Conservation (phyloP, 30 jellyfish, hydroid and myxozoan species). For the Chironex yamaguchii region DNA sequence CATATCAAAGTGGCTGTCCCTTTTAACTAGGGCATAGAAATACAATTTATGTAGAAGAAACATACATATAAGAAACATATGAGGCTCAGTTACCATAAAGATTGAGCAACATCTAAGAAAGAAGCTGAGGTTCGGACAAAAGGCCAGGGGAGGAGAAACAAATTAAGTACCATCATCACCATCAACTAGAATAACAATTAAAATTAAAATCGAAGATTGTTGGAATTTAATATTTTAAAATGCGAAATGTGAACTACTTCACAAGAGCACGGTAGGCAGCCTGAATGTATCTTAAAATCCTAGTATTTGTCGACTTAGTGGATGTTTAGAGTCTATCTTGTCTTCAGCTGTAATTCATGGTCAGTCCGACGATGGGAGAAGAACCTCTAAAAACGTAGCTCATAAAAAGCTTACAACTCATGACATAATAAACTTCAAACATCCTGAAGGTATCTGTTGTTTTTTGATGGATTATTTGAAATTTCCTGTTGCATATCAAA, state of each 20-base stretch:
- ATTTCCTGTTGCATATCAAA: not conserved
- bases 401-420: too few relatives aligned
- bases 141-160: not conserved
- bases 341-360: too few relatives aligned
- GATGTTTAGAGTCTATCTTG: too few relatives aligned
- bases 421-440: too few relatives aligned
- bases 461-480: not conserved
- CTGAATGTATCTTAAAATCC: not conserved
- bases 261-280: not conserved
- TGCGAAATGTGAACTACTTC: not conserved
- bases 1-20: too few relatives aligned
- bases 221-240: not conserved
- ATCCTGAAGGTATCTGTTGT: too few relatives aligned
- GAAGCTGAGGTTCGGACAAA: not conserved
- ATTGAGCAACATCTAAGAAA: not conserved
- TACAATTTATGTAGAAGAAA: not conserved
- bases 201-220: not conserved
- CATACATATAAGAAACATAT: not conserved
- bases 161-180: not conserved
- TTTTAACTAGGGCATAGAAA: too few relatives aligned
- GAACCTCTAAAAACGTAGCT: too few relatives aligned
- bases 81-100: not conserved
- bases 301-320: too few relatives aligned
- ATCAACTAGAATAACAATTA: not conserved
- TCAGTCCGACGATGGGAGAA: too few relatives aligned